These are phyloP conservation scores for Ptychobarbus kaznakovi DNA, from an alignment of 2,797 vertebrate genomes.

Conservation along the genomic window DNA sequence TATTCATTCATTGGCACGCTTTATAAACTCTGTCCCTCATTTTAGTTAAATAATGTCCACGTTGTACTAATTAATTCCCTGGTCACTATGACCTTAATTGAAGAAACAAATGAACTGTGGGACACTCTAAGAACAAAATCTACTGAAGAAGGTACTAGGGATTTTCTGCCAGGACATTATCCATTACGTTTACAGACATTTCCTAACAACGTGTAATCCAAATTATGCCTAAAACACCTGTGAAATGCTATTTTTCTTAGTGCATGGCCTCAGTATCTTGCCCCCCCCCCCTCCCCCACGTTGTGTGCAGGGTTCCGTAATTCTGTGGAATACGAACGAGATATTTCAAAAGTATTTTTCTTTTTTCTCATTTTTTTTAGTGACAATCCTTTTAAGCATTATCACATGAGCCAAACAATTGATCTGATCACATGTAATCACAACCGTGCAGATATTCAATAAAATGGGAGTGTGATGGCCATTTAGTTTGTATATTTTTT, in stretches of 20 bases:
- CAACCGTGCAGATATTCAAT: background rate
- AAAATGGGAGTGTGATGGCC: background rate
- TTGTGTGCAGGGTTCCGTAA: background rate
- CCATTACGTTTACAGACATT: background rate
- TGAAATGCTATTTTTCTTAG: background rate
- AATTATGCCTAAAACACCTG: background rate
- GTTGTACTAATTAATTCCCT: background rate
- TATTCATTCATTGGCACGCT: background rate
- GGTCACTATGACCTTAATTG: background rate
- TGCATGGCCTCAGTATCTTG: background rate
- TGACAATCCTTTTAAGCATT: background rate
- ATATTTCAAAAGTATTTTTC: background rate
- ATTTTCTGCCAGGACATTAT: background rate
- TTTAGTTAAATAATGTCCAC: background rate
- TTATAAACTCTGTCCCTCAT: background rate
- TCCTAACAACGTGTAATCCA: background rate
- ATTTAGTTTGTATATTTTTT: background rate
- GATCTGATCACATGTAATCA: background rate
- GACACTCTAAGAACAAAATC: background rate
- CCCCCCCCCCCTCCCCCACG: background rate
- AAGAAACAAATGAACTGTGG: background rate
- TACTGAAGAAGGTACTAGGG: background rate
- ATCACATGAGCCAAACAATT: background rate
- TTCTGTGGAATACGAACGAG: background rate
- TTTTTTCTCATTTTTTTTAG: background rate